These are phyloP conservation scores for Chloroclystis v-ata DNA, from an alignment of 2,888 invertebrate species.

Conservation along the genomic window DNA sequence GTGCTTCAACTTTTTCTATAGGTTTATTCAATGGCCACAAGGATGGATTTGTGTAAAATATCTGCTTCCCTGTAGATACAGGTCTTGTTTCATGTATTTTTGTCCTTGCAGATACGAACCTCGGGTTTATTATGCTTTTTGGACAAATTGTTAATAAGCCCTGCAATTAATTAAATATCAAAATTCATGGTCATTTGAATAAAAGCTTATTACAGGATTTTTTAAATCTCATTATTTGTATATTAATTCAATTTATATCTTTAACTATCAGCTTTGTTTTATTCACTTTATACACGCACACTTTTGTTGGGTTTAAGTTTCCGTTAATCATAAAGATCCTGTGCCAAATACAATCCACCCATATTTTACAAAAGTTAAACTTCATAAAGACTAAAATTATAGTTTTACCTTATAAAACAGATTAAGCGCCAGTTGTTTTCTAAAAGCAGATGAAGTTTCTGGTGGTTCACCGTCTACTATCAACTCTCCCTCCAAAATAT, in stretches of 20 bases:
- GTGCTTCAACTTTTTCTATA: slow-evolving; percentile 80
- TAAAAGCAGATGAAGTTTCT: slow-evolving; percentile 76
- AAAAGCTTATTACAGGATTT: no score
- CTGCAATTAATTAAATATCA: slow-evolving; percentile 32
- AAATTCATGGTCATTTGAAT: no score
- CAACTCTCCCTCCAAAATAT: slow-evolving; percentile 42
- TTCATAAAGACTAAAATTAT: not conserved
- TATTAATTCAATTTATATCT: no score
- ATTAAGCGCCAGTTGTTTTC: slow-evolving; percentile 78
- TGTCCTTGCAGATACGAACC: slow-evolving; percentile 35
- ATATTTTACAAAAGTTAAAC: no score
- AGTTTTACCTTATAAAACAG: slow-evolving; percentile 76
- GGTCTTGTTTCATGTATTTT: slow-evolving; percentile 33
- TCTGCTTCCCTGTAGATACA: slow-evolving; percentile 77
- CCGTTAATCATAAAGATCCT: no score
- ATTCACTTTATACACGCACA: no score
- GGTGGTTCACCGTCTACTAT: slow-evolving; percentile 54
- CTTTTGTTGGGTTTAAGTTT: no score
- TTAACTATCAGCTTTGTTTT: no score
- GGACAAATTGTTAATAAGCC: slow-evolving; percentile 41
- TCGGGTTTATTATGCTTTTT: slow-evolving; percentile 25
- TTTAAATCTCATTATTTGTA: no score
- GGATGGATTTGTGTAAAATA: slow-evolving; percentile 79
- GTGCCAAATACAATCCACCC: no score
- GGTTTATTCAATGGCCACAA: slow-evolving; percentile 83